Base-by-base conservation (phyloP, 1,140 invertebrate species). In the Trichoplusia ni region DNA sequence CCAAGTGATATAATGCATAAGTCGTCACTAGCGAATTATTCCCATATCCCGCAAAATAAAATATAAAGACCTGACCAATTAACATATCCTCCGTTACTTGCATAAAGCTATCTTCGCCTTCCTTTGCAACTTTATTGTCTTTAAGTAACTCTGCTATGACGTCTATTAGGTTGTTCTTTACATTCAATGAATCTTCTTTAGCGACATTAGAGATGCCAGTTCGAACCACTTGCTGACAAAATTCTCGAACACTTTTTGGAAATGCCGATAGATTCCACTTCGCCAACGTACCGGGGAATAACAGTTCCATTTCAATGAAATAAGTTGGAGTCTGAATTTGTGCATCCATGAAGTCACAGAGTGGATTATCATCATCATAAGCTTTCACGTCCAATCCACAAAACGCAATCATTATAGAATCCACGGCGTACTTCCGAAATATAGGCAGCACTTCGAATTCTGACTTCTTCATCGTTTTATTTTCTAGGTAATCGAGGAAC, bases 31-130 rank as follows among this genome's bases (percentile, higher is more conserved):
- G 70, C 0, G 77, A 69, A 25, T 67, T 73, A 2, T 81, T 82
- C 46, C 81, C 81, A 51, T 72, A 82, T 0, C 82, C 86, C 27
- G 80, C 84, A 1, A 70, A 68, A 60, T 76, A 88, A 53, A 89
- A 84, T 33, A 80, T 67, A 44, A 83, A 84, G 6, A 71, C 80
- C 21, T 91, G 88, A 3, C 77, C 65, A 1, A 77, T 74, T 13
- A 90, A 79, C 5, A 89, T 61, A 2, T 78, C 74, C 4, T 86
- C 74, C 4, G 71, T 73, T 3, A 77, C 38, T 42, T 68, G 51
- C 8, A 70, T 11, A 33, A 0, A 8, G n/a, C 5, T 61, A 9
- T 25, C 51, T 23, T 21, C 19, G 7, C 4, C n/a, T n/a, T n/a
- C n/a, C n/a, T n/a, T n/a, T n/a, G n/a, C n/a, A n/a, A n/a, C n/a